Evolutionary conservation across 2,797 vertebrate genomes (phyloP), one percentile per base, ranked within the genome.

Genomic region (Eulemur rubriventer): DNA sequence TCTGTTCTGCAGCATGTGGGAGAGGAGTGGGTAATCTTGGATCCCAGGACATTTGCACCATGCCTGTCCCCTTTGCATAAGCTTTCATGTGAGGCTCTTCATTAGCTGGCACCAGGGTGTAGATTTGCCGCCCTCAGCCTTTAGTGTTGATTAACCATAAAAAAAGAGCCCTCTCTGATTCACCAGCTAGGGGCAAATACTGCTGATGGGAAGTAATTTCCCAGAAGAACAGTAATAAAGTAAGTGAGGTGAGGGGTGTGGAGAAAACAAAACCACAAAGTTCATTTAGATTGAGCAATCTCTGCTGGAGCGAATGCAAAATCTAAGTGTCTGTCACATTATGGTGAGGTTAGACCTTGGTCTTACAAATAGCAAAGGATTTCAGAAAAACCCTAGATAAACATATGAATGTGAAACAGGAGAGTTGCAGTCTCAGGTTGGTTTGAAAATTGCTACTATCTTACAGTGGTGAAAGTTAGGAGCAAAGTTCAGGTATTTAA

Each of bases 11-110:
- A 88, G 96, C 69, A 38, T 90, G 94, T 96, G 96, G 91, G 95
- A 96, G 98, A 94, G 84, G 95, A 95, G 97, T 48, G 96, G 97
- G 92, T 95, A 94, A 59, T 35, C 98, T 98, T 70, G 16, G 97
- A 97, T 98, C 98, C 97, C 97, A 97, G 98, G 96, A 70, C 92
- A 94, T 97, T 97, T 97, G 91, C 98, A 91, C 96, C 79, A 57
- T 95, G 98, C 97, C 98, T 96, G 95, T 97, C 97, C 97, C 97
- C 96, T 97, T 98, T 98, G 96, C 88, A 22, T 9, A 80, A 65
- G 92, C 98, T 98, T 98, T 98, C 98, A 98, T 98, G 97, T 98
- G 96, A 96, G 97, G 96, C 96, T 97, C 97, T 98, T 98, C 98
- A 98, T 98, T 98, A 98, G 65, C 93, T 94, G 97, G 94, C 97